phyloP scores from a whole-genome alignment of 2,113 vertebrate species.

The Apaloderma vittatum region DNA sequence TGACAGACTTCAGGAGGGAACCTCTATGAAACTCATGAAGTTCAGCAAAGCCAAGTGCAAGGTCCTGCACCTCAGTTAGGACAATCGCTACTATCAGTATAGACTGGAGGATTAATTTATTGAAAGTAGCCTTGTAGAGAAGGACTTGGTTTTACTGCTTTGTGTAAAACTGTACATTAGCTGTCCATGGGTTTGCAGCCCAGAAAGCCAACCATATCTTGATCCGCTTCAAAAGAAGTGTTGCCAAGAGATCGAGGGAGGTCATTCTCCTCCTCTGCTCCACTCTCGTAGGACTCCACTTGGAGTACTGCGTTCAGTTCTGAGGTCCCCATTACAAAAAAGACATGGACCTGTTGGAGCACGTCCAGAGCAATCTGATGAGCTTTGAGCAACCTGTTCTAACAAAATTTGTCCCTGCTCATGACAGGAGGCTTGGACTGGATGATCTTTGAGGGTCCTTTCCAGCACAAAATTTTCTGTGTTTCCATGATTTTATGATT shows the following conservation, averaged over 20 bases:
- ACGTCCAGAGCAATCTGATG: not conserved
- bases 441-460: not conserved
- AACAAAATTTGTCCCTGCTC: not conserved
- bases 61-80: not conserved
- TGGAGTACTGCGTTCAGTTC: no score
- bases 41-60: not conserved
- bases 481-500: not conserved
- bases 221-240: not conserved
- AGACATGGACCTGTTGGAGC: not conserved
- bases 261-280: not conserved
- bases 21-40: not conserved
- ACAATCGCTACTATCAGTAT: accelerated
- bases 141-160: not conserved
- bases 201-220: not conserved
- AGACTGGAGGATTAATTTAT: not conserved
- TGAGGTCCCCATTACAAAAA: not conserved
- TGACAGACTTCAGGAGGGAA: not conserved
- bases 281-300: accelerated
- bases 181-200: not conserved
- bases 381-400: not conserved
- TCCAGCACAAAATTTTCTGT: not conserved
- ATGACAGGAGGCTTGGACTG: not conserved
- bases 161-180: not conserved
- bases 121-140: not conserved
- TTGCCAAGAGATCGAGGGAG: not conserved